Evolutionary conservation across 2,797 vertebrate species (phyloP), one percentile per base, ranked within the genome.

Genomic region (Etheostoma perlongum): DNA sequence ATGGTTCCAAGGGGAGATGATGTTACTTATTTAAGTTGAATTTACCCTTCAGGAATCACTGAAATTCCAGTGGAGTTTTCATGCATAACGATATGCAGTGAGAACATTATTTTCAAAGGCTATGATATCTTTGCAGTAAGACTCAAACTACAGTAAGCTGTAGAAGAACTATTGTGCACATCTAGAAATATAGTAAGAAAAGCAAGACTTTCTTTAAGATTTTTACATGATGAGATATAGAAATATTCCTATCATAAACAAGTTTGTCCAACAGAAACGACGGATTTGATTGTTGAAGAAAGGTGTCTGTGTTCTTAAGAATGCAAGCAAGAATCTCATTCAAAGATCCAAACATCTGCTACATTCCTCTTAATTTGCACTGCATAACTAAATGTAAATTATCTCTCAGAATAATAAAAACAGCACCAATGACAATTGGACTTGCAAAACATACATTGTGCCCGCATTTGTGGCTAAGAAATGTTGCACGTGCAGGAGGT

Each of bases 351-450:
- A 69, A 77, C 74, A 84, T 76, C 69, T 74, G 74, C 62, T 74
- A n/a, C 36, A 40, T 76, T 81, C 65, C 55, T 46, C 62, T 79
- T 75, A 83, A 83, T 83, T 82, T 77, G 46, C 81, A 53, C 83
- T 44, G 67, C 25, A 80, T 85, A 87, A 80, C 64, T 82, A 27
- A 63, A 65, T 79, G 60, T 71, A 81, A 82, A 72, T 74, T n/a
- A 64, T 72, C 66, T 81, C 72, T 69, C 60, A 48, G 25, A 77
- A 79, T 72, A 14, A 55, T 46, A 27, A 44, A 77, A 81, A 53
- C 40, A 74, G 19, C 46, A 18, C 9, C n/a, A 46, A 59, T 51
- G 57, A 42, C 36, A 11, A 40, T 27, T 21, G 73, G 42, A 70
- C 60, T 47, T 68, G 51, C 27, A 40, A 81, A 76, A 48, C 10